These are phyloP conservation scores for Aphidoletes aphidimyza DNA, from an alignment of 2,888 invertebrate genomes.

Conservation along the genomic window DNA sequence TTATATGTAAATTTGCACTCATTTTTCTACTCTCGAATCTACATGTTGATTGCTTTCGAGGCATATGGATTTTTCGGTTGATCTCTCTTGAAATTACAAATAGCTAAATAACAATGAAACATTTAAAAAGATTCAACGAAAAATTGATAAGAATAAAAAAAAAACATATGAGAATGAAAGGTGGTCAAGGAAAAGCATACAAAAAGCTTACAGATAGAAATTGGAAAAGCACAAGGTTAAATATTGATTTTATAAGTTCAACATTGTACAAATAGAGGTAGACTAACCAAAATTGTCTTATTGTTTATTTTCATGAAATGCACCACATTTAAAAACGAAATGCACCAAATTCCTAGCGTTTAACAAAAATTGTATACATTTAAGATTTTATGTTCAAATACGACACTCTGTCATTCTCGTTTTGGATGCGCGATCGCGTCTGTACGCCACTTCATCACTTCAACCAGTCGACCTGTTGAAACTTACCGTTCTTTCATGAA, in stretches of 20 bases:
- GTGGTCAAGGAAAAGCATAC: background rate
- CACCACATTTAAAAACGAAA: no score
- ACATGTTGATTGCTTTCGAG: background rate
- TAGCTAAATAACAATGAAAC: background rate
- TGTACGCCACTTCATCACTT: slow-evolving; percentile 56
- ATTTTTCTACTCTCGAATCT: slow-evolving; percentile 2
- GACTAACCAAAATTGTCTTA: no score
- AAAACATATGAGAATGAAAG: background rate
- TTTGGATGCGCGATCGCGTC: slow-evolving; percentile 1
- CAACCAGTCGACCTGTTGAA: background rate
- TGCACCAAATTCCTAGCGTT: no score
- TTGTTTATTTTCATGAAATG: no score
- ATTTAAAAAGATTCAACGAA: background rate
- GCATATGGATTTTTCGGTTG: background rate
- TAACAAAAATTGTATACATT: background rate
- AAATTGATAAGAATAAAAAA: background rate
- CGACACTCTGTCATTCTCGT: background rate
- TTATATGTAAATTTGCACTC: background rate
- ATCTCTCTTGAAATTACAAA: no score
- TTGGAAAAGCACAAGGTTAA: slow-evolving; percentile 1
- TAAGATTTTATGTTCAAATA: background rate
- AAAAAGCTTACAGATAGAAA: slow-evolving; percentile 37
- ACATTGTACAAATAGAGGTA: no score
- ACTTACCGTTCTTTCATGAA: slow-evolving; percentile 15
- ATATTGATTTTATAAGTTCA: background rate